phyloP scores from a whole-genome alignment of 2,888 invertebrate genomes.

The Drosophila limbata region DNA sequence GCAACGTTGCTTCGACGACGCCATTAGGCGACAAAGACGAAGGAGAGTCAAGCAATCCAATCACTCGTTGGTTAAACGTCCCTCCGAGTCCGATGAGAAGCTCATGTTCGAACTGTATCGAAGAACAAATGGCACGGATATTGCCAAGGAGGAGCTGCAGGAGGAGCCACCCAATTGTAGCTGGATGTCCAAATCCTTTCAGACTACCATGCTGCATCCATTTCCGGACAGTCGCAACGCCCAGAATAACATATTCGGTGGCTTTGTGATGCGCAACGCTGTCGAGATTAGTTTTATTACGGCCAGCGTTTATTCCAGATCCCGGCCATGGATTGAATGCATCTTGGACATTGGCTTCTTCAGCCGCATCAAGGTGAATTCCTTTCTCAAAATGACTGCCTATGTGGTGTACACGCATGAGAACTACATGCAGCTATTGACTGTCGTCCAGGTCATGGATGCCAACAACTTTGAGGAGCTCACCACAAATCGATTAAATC shows the following conservation, averaged over 20 bases:
- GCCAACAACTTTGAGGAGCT: slow-evolving; percentile 86
- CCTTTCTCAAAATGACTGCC: slow-evolving; percentile 89
- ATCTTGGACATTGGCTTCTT: slow-evolving; percentile 91
- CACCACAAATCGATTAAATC: slow-evolving; percentile 90
- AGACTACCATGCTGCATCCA: slow-evolving; percentile 87
- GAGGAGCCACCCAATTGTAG: slow-evolving; percentile 86
- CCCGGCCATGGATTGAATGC: slow-evolving; percentile 86
- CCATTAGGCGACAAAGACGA: slow-evolving; percentile 86
- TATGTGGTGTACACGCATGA: slow-evolving; percentile 87
- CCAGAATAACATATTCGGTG: slow-evolving; percentile 91
- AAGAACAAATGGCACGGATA: slow-evolving; percentile 86
- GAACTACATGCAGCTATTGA: slow-evolving; percentile 88
- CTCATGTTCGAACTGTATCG: slow-evolving; percentile 89
- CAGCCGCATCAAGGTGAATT: slow-evolving; percentile 89
- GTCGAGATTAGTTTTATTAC: slow-evolving; percentile 90
- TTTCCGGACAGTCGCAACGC: slow-evolving; percentile 90
- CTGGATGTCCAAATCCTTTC: slow-evolving; percentile 88
- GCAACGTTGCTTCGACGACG: slow-evolving; percentile 86
- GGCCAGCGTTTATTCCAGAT: slow-evolving; percentile 87
- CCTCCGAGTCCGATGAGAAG: slow-evolving; percentile 88
- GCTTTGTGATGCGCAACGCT: slow-evolving; percentile 91
- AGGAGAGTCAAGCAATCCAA: slow-evolving; percentile 78
- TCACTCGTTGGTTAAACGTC: slow-evolving; percentile 86
- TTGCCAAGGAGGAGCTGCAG: slow-evolving; percentile 75
- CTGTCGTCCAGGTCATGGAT: slow-evolving; percentile 88